Base-by-base conservation (phyloP, 1,140 invertebrate species). In the Heliconius hermathena region DNA sequence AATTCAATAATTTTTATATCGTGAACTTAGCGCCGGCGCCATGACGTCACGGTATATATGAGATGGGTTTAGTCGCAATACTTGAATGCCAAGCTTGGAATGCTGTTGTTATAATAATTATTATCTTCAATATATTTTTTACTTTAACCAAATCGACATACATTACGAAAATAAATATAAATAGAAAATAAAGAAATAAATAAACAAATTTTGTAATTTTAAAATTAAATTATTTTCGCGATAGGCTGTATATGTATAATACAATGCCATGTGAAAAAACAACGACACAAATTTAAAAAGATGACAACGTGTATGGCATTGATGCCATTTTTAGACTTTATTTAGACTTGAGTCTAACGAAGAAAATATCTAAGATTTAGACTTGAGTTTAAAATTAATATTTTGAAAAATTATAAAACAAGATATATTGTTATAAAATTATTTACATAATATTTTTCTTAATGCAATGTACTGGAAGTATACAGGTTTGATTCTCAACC, bases 1-100 rank as follows among this genome's bases (percentile, higher is more conserved):
- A 74, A 79, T 75, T 79, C 78, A 75, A 71, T 54, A 75, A 54
- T 74, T 79, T 71, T 76, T 83, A 76, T 76, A 66, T 20, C 74
- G 74, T 74, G 72, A 77, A 78, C 81, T 85, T 85, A 87, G 91
- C 90, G 91, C 89, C 91, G 90, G 90, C 90, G 90, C 90, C 84
- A 60, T 87, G 83, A 87, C 84, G 84, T 84, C 84, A 89, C 77
- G 41, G 46, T 46, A 49, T 52, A 78, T 74, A 79, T 73, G 76
- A 80, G 81, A 79, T 76, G 73, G 49, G 66, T 76, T 80, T 77
- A 60, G 38, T 52, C 38, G 41, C 73, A 22, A n/a, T 60, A 26
- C 18, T 57, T 29, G 74, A 76, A 79, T 76, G 78, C 52, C 41
- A 76, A 79, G 22, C 71, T 66, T 66, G 60, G 18, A 46, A 36